Evolutionary conservation across 2,797 vertebrate species (phyloP).

Genomic region (Ficedula albicollis): DNA sequence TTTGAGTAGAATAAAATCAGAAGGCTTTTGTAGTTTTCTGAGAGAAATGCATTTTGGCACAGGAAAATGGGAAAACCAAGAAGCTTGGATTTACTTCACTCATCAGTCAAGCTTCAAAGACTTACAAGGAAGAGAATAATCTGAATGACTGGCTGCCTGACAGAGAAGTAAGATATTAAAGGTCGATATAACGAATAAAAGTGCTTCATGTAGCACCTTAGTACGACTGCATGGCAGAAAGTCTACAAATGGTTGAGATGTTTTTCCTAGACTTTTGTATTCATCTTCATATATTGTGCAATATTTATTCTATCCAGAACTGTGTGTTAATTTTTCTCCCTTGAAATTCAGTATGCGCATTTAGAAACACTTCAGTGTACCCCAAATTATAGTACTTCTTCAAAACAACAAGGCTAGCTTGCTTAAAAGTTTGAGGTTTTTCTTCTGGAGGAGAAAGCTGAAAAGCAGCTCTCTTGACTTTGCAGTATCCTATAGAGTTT

Average conservation of each 20-base stretch:
- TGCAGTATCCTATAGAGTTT: not conserved
- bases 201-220: not conserved
- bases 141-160: not conserved
- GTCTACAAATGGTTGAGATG: not conserved
- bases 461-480: not conserved
- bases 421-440: not conserved
- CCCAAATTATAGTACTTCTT: not conserved
- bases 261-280: not conserved
- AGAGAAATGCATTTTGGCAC: conserved; percentile 34
- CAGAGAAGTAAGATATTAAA: not conserved
- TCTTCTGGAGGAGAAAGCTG: not conserved
- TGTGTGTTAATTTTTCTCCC: not conserved
- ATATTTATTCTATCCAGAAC: not conserved
- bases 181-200: not conserved
- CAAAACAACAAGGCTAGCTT: not conserved
- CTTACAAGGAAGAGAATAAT: conserved; percentile 1
- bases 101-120: conserved; percentile 51
- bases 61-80: not conserved
- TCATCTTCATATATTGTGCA: not conserved
- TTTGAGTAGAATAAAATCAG: conserved; percentile 26
- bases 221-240: not conserved
- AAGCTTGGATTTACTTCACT: conserved; percentile 37
- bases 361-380: not conserved
- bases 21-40: conserved; percentile 53
- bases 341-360: not conserved